Evolutionary conservation across 2,113 vertebrate species (phyloP).

Genomic region (Limanda limanda): DNA sequence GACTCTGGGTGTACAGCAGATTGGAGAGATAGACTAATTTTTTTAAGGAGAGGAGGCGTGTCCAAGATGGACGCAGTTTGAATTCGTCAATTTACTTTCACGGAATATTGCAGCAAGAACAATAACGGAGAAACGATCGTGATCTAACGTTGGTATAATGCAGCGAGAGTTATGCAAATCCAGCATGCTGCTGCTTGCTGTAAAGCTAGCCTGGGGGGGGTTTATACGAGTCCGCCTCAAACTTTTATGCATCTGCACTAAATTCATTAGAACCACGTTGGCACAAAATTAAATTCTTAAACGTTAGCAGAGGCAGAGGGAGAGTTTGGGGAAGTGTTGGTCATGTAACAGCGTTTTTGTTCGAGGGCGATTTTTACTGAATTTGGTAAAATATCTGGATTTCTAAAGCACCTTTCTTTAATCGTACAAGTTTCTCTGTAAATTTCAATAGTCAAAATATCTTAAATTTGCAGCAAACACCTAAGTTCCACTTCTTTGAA

Average conservation of each 20-base stretch:
- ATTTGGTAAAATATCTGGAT: not conserved
- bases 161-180: slow-evolving; percentile 63
- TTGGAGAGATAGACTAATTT: too few relatives aligned
- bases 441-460: not conserved
- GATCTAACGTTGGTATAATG: slow-evolving; percentile 43
- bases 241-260: slow-evolving; percentile 50
- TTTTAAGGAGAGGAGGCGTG: too few relatives aligned
- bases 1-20: not conserved
- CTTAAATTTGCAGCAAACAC: not conserved
- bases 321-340: not conserved
- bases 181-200: slow-evolving; percentile 31
- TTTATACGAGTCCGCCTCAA: slow-evolving; percentile 13
- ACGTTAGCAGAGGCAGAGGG: slow-evolving; percentile 35
- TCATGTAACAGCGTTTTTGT: not conserved
- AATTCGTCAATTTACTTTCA: slow-evolving; percentile 42
- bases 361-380: too few relatives aligned
- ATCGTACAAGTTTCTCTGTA: not conserved
- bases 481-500: not conserved
- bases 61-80: slow-evolving; percentile 44
- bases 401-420: too few relatives aligned
- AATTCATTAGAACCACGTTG: slow-evolving; percentile 22
- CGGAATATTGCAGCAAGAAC: slow-evolving; percentile 36
- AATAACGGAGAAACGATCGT: slow-evolving; percentile 54
- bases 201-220: slow-evolving; percentile 35
- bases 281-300: slow-evolving; percentile 40